Evolutionary conservation across 2,113 vertebrate species (phyloP).

Genomic region (Hippocampus guttulatus): DNA sequence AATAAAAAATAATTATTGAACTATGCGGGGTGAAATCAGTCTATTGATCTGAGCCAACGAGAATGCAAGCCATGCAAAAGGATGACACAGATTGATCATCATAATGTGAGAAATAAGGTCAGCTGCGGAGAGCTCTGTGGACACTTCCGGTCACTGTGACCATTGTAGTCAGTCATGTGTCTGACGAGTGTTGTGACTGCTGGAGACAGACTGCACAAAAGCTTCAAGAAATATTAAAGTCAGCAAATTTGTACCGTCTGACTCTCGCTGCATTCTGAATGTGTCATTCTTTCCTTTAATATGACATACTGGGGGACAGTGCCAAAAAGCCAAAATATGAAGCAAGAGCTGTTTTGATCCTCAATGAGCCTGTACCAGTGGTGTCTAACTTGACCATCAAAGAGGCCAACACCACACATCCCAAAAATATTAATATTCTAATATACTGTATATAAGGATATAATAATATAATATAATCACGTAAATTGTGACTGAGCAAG

Average conservation of each 20-base stretch:
- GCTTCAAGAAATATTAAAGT: constrained; percentile 34
- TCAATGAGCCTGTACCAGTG: not conserved
- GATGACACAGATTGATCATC: constrained; percentile 40
- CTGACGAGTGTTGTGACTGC: constrained; percentile 37
- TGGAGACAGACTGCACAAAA: no score
- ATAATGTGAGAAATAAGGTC: constrained; percentile 48
- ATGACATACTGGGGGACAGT: no score
- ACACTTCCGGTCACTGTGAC: constrained; percentile 47
- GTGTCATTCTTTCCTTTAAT: constrained; percentile 1
- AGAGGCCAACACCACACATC: not conserved
- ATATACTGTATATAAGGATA: no score
- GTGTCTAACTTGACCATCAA: no score
- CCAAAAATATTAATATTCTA: no score
- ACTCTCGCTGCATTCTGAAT: constrained; percentile 8
- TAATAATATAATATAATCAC: no score
- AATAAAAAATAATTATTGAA: no score
- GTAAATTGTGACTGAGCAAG: no score
- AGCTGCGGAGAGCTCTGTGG: constrained; percentile 42
- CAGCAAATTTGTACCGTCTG: constrained; percentile 34
- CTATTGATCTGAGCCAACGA: constrained; percentile 28
- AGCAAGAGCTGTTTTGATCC: not conserved
- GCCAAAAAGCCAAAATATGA: not conserved
- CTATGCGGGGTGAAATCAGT: constrained; percentile 19
- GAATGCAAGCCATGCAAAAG: constrained; percentile 14
- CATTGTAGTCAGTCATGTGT: constrained; percentile 51